A percentile compares a stretch with the other conserved stretches of the same genome.
Evolutionary conservation across 2,888 invertebrate species (phyloP).

Genomic region (Philereme vetulata): DNA sequence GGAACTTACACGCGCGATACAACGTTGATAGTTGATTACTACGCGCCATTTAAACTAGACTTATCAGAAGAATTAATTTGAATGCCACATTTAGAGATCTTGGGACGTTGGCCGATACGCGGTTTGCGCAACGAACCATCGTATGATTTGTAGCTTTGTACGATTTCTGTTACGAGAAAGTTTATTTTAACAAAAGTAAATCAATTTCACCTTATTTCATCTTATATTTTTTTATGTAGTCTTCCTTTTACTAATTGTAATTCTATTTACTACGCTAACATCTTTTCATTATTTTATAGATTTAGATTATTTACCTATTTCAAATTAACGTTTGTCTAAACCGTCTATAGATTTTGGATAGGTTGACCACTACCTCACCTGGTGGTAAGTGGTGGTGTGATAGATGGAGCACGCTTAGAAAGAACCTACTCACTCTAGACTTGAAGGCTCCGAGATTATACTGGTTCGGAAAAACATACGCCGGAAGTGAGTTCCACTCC

Average conservation of each 20-base stretch:
- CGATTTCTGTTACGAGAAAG: conserved; percentile 29
- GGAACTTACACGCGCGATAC: conserved; percentile 19
- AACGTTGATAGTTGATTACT: conserved; percentile 21
- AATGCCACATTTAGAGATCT: conserved; percentile 9
- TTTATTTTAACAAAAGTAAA: conserved; percentile 33
- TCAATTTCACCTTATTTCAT: conserved; percentile 39
- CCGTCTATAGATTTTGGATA: neutral
- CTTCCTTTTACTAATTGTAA: conserved; percentile 29
- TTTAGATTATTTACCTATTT: conserved; percentile 19
- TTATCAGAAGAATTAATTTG: conserved; percentile 22
- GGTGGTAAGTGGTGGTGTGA: too few species aligned
- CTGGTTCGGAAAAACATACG: too few species aligned
- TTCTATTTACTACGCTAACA: conserved; percentile 23
- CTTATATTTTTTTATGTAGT: conserved; percentile 35
- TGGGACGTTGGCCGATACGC: conserved; percentile 3
- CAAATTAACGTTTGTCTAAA: conserved; percentile 21
- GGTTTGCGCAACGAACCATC: conserved; percentile 6
- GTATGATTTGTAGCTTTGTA: conserved; percentile 30
- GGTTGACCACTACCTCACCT: too few species aligned
- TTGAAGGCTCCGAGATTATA: too few species aligned
- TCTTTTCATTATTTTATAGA: neutral
- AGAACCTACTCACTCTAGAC: too few species aligned
- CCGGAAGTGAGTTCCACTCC: too few species aligned
- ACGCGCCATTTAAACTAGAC: conserved; percentile 11
- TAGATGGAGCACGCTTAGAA: too few species aligned